Evolutionary conservation across 2,888 invertebrate species (phyloP), one percentile per base, ranked within the genome.

Genomic region (Troides oblongomaculatus): DNA sequence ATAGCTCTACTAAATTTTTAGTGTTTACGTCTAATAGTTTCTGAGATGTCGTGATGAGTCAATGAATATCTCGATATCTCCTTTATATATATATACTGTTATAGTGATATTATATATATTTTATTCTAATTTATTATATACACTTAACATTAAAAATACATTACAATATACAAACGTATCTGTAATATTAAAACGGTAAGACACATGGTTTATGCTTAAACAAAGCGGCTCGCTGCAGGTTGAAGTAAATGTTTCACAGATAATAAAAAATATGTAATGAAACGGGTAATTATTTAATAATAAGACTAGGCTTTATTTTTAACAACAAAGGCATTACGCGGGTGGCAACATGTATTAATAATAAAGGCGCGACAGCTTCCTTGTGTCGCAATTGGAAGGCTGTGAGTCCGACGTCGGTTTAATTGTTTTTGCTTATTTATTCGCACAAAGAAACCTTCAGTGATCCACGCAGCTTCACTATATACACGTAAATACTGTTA

Each of bases 321-420:
- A 67, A 72, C 64, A 64, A 72, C 72, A 70, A 69, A 73, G 71
- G 68, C 71, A 72, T 74, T 72, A 74, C 72, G 71, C 59, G 72
- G 68, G 76, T 73, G 69, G 71, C 76, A 77, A 74, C 74, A 75
- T 50, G 62, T 75, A 76, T 74, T 75, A 74, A 78, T 77, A 75
- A 72, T 74, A 74, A 71, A 66, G 63, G 60, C 69, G 71, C 72
- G 50, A 68, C 61, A 43, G 70, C 76, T 78, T 79, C 78, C 77
- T 76, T 74, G 71, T 79, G 74, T 75, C 39, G 70, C 68, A 69
- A 46, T 67, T 71, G 72, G 73, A 71, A 72, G 71, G 72, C 72
- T 70, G 50, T 53, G 71, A 68, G 50, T 72, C 21, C 68, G 71
- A 67, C 60, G 68, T 57, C 46, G 57, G 25, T 50, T 62, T 71